Percentiles rank a stretch among this genome's conserved stretches.
phyloP scores from a whole-genome alignment of 1,140 invertebrate species.

The Steinernema khuongi region DNA sequence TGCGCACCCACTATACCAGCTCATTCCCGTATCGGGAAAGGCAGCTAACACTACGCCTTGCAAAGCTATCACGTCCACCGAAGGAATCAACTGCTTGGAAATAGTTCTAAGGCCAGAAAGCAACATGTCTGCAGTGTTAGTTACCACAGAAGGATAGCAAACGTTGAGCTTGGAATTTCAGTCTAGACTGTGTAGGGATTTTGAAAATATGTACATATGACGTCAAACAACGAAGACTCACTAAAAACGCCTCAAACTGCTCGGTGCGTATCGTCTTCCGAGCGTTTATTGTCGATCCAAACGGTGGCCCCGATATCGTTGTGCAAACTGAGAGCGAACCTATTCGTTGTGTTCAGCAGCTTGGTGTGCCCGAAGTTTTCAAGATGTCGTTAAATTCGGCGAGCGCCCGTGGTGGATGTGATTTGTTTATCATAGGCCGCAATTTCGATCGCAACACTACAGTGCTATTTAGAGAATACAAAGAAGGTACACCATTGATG shows the following conservation, averaged over 20 bases:
- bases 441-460: conserved; percentile 90
- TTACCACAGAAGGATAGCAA: not conserved
- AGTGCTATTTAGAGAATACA: conserved; percentile 73
- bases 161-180: conserved; percentile 41
- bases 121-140: conserved; percentile 77
- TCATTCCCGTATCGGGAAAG: conserved; percentile 87
- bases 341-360: conserved; percentile 91
- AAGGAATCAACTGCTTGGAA: conserved; percentile 87
- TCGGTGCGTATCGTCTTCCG: conserved; percentile 88
- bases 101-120: conserved; percentile 78
- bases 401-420: conserved; percentile 72
- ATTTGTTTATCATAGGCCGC: conserved; percentile 88
- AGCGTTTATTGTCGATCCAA: conserved; percentile 72
- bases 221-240: conserved; percentile 72
- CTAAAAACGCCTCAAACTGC: conserved; percentile 24
- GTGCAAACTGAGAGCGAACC: conserved; percentile 86
- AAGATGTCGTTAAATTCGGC: conserved; percentile 79
- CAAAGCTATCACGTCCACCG: conserved; percentile 73
- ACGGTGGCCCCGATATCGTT: conserved; percentile 63
- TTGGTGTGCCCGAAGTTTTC: conserved; percentile 87
- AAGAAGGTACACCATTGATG: conserved; percentile 55
- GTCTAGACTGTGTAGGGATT: conserved; percentile 67
- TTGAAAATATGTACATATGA: conserved; percentile 90
- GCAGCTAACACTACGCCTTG: conserved; percentile 78
- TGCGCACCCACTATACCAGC: conserved; percentile 65